Evolutionary conservation across 2,113 vertebrate species (phyloP).

Genomic region (Melanocharis versteri): DNA sequence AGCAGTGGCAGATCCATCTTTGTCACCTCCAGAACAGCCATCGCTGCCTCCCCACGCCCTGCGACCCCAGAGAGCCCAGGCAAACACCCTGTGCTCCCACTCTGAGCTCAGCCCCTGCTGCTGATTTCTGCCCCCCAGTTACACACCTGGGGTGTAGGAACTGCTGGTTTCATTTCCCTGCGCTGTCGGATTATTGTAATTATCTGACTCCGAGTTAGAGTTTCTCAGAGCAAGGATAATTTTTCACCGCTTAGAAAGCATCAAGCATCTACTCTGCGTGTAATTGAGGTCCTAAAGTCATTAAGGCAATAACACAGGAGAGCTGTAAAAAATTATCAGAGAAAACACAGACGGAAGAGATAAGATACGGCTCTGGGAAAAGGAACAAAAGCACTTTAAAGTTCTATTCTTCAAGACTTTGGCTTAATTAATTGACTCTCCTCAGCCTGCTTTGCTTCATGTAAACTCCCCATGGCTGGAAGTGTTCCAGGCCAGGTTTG

Average conservation of each 20-base stretch:
- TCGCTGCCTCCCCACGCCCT: not conserved
- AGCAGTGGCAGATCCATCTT: not conserved
- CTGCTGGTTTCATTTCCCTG: not conserved
- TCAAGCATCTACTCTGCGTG: not conserved
- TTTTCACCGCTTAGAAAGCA: not conserved
- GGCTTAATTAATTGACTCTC: not conserved
- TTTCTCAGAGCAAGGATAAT: not conserved
- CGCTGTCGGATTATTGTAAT: not conserved
- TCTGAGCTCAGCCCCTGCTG: not conserved
- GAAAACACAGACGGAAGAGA: not conserved
- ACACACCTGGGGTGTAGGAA: not conserved
- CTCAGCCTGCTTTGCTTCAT: not conserved
- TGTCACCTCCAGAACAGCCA: not conserved
- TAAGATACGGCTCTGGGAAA: not conserved
- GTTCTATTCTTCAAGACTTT: not conserved
- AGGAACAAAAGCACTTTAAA: not conserved
- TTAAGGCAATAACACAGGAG: not conserved
- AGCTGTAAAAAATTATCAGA: not conserved
- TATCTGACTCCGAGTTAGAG: not conserved
- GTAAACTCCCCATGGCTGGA: not conserved
- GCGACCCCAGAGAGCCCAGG: not conserved
- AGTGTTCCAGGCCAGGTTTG: not conserved
- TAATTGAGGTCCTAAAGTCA: constrained; percentile 19
- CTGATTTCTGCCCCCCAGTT: not conserved
- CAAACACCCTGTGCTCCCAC: not conserved